These are phyloP conservation scores for Venusia cambrica DNA, from an alignment of 2,888 invertebrate genomes.

Conservation along the genomic window DNA sequence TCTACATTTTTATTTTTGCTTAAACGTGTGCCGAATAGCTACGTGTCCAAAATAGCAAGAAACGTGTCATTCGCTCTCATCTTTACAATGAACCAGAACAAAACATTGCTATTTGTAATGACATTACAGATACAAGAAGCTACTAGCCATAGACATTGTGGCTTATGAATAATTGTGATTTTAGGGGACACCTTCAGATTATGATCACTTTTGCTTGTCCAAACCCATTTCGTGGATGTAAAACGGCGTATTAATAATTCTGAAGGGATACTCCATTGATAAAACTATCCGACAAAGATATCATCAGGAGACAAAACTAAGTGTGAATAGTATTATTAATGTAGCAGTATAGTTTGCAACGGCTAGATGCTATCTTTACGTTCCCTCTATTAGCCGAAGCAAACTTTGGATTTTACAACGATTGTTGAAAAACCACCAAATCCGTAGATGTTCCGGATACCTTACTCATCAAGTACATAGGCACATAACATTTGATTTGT, in stretches of 20 bases:
- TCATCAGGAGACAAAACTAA: slow-evolving; percentile 17
- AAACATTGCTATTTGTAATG: slow-evolving; percentile 39
- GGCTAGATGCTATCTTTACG: slow-evolving; percentile 34
- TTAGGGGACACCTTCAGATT: slow-evolving; percentile 37
- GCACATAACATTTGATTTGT: slow-evolving; percentile 72
- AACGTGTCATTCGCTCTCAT: slow-evolving; percentile 52
- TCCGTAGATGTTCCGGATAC: slow-evolving; percentile 57
- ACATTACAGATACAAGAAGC: slow-evolving; percentile 52
- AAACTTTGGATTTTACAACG: slow-evolving; percentile 46
- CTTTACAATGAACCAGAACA: slow-evolving; percentile 44
- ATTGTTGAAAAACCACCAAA: slow-evolving; percentile 45
- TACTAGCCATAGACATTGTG: slow-evolving; percentile 53
- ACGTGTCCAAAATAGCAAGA: slow-evolving; percentile 53
- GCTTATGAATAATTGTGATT: slow-evolving; percentile 48
- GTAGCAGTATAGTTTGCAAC: slow-evolving; percentile 44
- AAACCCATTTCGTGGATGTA: slow-evolving; percentile 1
- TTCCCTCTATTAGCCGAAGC: slow-evolving; percentile 48
- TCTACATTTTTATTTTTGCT: slow-evolving; percentile 25
- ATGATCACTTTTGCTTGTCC: slow-evolving; percentile 1
- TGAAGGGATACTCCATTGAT: slow-evolving; percentile 30
- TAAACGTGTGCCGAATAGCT: slow-evolving; percentile 60
- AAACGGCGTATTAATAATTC: slow-evolving; percentile 4
- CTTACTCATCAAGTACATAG: slow-evolving; percentile 60
- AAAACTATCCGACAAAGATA: slow-evolving; percentile 24
- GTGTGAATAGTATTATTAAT: slow-evolving; percentile 36